Evolutionary conservation across 2,797 vertebrate genomes (phyloP).

Genomic region (Phrynocephalus forsythii): DNA sequence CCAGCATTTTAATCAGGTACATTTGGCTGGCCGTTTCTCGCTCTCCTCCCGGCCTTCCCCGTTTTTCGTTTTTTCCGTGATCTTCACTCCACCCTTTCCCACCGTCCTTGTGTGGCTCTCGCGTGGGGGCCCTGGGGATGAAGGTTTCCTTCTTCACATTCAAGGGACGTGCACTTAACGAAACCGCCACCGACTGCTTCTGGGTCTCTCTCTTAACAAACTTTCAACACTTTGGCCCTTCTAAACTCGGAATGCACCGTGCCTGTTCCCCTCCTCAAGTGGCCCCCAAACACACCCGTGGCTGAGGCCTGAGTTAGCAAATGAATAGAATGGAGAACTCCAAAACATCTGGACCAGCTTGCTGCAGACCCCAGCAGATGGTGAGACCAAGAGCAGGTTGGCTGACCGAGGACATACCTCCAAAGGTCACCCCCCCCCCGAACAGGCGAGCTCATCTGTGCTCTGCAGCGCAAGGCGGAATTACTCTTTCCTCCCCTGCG

Average conservation of each 20-base stretch:
- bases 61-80: constrained; percentile 44
- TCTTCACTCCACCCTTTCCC: constrained; percentile 25
- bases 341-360: neutral
- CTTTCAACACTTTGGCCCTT: too few relatives aligned
- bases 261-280: neutral
- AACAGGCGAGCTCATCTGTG: neutral
- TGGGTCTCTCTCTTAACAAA: too few relatives aligned
- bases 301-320: neutral
- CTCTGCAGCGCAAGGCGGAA: neutral
- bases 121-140: constrained; percentile 29
- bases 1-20: constrained; percentile 98
- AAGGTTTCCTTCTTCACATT: constrained; percentile 65
- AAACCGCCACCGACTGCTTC: neutral
- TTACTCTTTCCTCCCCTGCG: neutral
- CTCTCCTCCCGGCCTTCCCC: constrained; percentile 8
- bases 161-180: constrained; percentile 47
- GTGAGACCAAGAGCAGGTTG: neutral
- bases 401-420: neutral
- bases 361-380: neutral
- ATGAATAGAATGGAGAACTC: neutral
- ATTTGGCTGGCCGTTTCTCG: constrained; percentile 80
- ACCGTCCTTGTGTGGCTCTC: constrained; percentile 46
- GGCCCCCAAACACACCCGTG: neutral
- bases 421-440: neutral
- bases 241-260: neutral